phyloP scores from a whole-genome alignment of 2,888 invertebrate species.

The Eugnorisma glareosa region DNA sequence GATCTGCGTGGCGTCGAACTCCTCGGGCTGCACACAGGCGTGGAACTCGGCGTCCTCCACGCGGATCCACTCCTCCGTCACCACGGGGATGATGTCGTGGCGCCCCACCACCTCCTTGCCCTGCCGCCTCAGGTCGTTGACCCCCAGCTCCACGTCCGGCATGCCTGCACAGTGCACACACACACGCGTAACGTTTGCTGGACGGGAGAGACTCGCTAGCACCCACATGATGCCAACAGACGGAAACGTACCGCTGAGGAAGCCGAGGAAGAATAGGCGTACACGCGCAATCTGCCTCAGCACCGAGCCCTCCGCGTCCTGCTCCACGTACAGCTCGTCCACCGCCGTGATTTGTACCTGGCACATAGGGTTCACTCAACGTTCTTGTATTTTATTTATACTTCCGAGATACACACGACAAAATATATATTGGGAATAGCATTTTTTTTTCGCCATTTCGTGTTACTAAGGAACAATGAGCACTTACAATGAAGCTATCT shows the following conservation, averaged over 20 bases:
- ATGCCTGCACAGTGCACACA: constrained; percentile 94
- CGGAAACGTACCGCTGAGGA: constrained; percentile 94
- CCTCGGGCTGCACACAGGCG: constrained; percentile 97
- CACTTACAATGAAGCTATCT: no score
- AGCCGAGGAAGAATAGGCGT: constrained; percentile 98
- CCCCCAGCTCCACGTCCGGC: constrained; percentile 98
- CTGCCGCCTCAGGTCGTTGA: constrained; percentile 99
- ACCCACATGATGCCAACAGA: not conserved
- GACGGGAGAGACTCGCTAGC: not conserved
- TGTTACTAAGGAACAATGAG: no score
- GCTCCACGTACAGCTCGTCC: constrained; percentile 97
- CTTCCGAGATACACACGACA: not conserved
- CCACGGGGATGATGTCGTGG: constrained; percentile 99
- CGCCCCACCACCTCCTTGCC: constrained; percentile 99
- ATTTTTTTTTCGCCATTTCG: not conserved
- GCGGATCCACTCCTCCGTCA: constrained; percentile 99
- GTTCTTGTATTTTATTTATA: not conserved
- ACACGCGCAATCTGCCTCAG: constrained; percentile 98
- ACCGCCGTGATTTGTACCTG: constrained; percentile 97
- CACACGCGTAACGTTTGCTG: not conserved
- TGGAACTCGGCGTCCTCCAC: constrained; percentile 98
- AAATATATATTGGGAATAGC: not conserved
- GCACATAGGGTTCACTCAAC: not conserved
- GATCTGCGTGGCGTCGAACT: constrained; percentile 95
- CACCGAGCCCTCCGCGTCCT: constrained; percentile 95